Conservation (phyloP, 1,140 invertebrate genomes). For the Eumaeus atala region DNA sequence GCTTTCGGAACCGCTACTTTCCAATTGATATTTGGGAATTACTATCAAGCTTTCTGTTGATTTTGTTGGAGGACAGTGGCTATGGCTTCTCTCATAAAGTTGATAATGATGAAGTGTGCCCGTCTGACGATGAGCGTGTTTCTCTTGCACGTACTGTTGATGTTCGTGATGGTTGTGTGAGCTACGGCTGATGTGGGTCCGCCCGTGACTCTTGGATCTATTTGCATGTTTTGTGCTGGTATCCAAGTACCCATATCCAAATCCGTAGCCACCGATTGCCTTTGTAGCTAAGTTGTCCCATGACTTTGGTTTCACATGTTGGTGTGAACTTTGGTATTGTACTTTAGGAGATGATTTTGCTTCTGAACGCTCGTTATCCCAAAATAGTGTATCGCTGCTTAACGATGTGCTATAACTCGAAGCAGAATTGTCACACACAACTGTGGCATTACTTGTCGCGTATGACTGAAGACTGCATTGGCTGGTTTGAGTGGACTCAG, state of each 20-base stretch:
- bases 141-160: constrained; percentile 61
- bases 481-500: constrained; percentile 79
- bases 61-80: constrained; percentile 77
- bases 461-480: constrained; percentile 88
- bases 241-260: constrained; percentile 87
- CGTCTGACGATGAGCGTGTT: constrained; percentile 68
- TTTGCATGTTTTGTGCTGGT: constrained; percentile 75
- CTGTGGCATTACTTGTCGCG: constrained; percentile 79
- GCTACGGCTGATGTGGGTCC: constrained; percentile 59
- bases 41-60: constrained; percentile 85
- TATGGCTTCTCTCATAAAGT: constrained; percentile 46
- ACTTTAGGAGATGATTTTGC: constrained; percentile 63
- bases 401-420: constrained; percentile 88
- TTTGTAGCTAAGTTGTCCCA: constrained; percentile 91
- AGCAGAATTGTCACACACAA: constrained; percentile 78
- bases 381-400: constrained; percentile 88
- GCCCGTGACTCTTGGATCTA: constrained; percentile 69
- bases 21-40: constrained; percentile 76
- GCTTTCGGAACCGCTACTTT: constrained; percentile 77
- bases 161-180: constrained; percentile 71
- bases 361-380: constrained; percentile 76
- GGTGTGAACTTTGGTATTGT: constrained; percentile 69
- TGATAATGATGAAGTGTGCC: constrained; percentile 68
- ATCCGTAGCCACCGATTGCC: constrained; percentile 87
- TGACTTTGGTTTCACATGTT: constrained; percentile 85